Evolutionary conservation across 2,888 invertebrate genomes (phyloP), one percentile per base, ranked within the genome.

Genomic region (Rugalucina vietnamica): DNA sequence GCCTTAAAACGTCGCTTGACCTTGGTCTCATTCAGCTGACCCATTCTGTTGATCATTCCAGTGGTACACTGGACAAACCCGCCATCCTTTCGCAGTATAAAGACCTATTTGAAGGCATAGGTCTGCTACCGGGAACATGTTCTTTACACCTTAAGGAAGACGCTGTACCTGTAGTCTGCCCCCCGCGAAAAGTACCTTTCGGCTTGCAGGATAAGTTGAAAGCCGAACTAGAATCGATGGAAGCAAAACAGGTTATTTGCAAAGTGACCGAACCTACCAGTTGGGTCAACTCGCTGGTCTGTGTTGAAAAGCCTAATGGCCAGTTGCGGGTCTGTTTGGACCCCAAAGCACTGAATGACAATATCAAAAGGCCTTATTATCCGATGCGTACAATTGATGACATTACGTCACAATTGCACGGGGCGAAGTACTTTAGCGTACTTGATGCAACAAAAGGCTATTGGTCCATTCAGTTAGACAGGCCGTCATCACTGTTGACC

Each of bases 291-390:
- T 50, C 76, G 1, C 54, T 87, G 5, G 87, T 84, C 5, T 34
- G 73, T 24, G 82, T 76, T 3, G 76, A 82, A 39, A 87, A 87
- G 72, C 50, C 18, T 0, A 70, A 50, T 21, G 86, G 86, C 1
- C 79, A 86, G 49, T 37, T 87, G 14, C 75, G 87, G 27, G 54
- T 89, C 18, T 85, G 84, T 39, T 29, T 89, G n/a, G 85, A 87
- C 70, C 88, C 89, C 5, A 70, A 76, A 24, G 80, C 75, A 37
- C 74, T 89, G 27, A 88, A 89, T 57, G 76, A 82, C 50, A 79
- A 76, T 32, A 72, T 85, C 8, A n/a, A 65, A 4, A 70, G 85
- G 54, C 74, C 60, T 5, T 82, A 87, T 36, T 78, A 82, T 36
- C 82, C 83, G 0, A 79, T 85, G 77, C 50, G 74, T 18, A 81